Base-by-base conservation (phyloP, 1,140 invertebrate genomes). In the Drosophila mauritiana region DNA sequence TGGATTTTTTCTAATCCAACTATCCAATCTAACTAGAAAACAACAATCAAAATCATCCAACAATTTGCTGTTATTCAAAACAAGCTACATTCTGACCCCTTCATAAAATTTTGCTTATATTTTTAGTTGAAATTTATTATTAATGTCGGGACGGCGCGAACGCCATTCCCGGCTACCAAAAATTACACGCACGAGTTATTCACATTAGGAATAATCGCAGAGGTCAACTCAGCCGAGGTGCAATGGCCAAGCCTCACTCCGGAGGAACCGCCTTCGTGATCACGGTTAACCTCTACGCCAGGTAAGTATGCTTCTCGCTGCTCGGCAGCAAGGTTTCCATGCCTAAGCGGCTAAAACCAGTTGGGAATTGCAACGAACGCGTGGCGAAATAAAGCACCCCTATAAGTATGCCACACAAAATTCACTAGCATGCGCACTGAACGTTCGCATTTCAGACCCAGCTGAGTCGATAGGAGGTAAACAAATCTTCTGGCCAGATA, bases 201-300 rank as follows among this genome's bases (percentile, higher is more conserved):
- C 91, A 85, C 91, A 91, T 92, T 92, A 92, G 91, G 91, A 91
- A 91, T 92, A 92, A 92, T 92, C 91, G 91, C 91, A 90, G 68
- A 90, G 91, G 91, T 92, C 91, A 92, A 91, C 91, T 91, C 88
- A 91, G 72, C 90, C 90, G 90, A 59, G 64, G 91, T 92, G 91
- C 91, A 92, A 91, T 91, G 91, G 75, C 86, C 80, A 85, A 93
- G 94, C 92, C 94, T 95, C 94, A 78, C 93, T 93, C 94, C 94
- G 94, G 93, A 93, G 93, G 92, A 94, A 94, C 94, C 94, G 92
- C 94, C 94, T 95, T 94, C 78, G 55, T 94, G 94, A 95, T 95
- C 94, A 94, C 91, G 93, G 93, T 94, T 88, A 93, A 92, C 93
- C 93, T 94, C 94, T 92, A 91, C 92, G 92, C 92, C 93, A 93